Conservation (phyloP, 2,113 vertebrate species). For the Albula goreensis region DNA sequence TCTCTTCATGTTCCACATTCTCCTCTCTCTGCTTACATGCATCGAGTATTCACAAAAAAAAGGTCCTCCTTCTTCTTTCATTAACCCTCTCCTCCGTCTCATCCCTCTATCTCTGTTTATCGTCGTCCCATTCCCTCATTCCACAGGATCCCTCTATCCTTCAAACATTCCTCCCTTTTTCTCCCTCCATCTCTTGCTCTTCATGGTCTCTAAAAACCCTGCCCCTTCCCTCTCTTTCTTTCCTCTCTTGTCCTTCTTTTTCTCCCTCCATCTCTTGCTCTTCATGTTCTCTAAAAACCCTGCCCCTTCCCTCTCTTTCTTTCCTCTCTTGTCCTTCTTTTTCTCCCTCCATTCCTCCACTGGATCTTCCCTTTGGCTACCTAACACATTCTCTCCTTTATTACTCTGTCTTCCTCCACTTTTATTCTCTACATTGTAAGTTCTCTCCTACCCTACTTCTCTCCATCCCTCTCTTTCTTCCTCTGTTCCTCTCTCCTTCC, state of each 20-base stretch:
- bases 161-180: slow-evolving; percentile 34
- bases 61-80: not conserved
- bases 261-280: slow-evolving; percentile 4
- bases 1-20: not conserved
- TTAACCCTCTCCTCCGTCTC: not conserved
- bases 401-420: not conserved
- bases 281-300: not conserved
- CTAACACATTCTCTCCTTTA: not conserved
- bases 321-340: slow-evolving; percentile 19
- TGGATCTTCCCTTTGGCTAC: too few species aligned
- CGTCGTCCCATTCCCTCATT: too few species aligned
- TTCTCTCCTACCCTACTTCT: not conserved
- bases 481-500: not conserved
- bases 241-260: slow-evolving; percentile 19
- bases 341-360: not conserved
- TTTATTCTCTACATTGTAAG: not conserved
- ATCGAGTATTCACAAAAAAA: not conserved
- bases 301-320: slow-evolving; percentile 25
- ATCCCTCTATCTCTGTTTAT: too few species aligned
- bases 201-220: not conserved
- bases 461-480: slow-evolving; percentile 36
- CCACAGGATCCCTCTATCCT: too few species aligned
- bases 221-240: slow-evolving; percentile 23
- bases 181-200: slow-evolving; percentile 22
- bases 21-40: not conserved